phyloP scores from a whole-genome alignment of 2,888 invertebrate species.

The Phaonia tiefii region DNA sequence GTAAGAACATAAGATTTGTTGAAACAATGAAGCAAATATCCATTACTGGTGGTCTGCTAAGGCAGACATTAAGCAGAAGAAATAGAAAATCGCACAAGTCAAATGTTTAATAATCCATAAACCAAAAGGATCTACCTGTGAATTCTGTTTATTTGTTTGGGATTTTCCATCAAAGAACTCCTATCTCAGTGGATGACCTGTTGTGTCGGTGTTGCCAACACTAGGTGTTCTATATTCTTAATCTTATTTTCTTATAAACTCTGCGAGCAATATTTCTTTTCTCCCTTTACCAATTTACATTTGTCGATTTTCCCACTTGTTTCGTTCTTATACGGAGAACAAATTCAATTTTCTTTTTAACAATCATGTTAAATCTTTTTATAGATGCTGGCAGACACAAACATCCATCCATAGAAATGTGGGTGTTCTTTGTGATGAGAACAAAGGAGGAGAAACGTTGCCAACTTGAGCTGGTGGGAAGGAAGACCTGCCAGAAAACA shows the following conservation, averaged over 20 bases:
- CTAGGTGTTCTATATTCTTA: slow-evolving; percentile 58
- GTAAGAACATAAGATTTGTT: neutral
- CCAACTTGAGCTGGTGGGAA: slow-evolving; percentile 18
- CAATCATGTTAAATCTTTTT: slow-evolving; percentile 46
- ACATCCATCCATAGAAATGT: slow-evolving; percentile 28
- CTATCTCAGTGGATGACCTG: slow-evolving; percentile 48
- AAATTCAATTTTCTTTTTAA: slow-evolving; percentile 44
- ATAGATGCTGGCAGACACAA: slow-evolving; percentile 45
- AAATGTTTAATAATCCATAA: slow-evolving; percentile 52
- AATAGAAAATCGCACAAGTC: slow-evolving; percentile 43
- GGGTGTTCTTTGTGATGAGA: slow-evolving; percentile 42
- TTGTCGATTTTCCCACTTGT: slow-evolving; percentile 20
- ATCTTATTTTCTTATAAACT: slow-evolving; percentile 49
- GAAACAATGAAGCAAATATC: slow-evolving; percentile 36
- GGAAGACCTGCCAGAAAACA: slow-evolving; percentile 49
- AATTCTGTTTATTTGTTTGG: neutral
- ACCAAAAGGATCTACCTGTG: slow-evolving; percentile 6
- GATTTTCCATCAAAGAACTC: neutral
- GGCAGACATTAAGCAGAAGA: slow-evolving; percentile 36
- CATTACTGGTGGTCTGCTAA: slow-evolving; percentile 53
- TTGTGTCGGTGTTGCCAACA: slow-evolving; percentile 49
- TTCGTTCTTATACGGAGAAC: slow-evolving; percentile 19
- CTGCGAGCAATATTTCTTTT: slow-evolving; percentile 34
- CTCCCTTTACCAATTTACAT: no score
- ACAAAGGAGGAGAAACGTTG: neutral